These are phyloP conservation scores for Ichneumon xanthorius DNA, from an alignment of 2,888 invertebrate species.

Conservation along the genomic window DNA sequence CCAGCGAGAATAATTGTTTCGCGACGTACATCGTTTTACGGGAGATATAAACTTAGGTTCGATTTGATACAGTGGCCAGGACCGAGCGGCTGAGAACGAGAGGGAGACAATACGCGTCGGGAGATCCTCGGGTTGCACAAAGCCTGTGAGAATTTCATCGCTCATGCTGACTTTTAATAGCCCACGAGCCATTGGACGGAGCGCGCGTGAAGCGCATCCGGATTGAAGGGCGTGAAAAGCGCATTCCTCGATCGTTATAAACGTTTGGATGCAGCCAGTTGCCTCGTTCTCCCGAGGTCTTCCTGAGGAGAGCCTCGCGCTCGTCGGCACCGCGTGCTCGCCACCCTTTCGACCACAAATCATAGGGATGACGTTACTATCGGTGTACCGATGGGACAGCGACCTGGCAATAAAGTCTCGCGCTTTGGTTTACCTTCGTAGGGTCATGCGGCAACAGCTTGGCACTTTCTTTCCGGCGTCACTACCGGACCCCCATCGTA, in stretches of 20 bases:
- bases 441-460: conserved; percentile 57
- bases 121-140: conserved; percentile 48
- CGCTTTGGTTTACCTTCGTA: conserved; percentile 68
- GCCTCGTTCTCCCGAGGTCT: conserved; percentile 29
- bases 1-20: conserved; percentile 64
- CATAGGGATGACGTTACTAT: conserved; percentile 79
- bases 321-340: conserved; percentile 68
- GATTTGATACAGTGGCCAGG: conserved; percentile 65
- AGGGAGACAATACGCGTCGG: conserved; percentile 40
- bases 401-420: conserved; percentile 74
- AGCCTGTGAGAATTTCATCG: conserved; percentile 47
- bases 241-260: conserved; percentile 78
- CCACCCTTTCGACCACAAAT: conserved; percentile 77
- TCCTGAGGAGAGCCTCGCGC: conserved; percentile 51
- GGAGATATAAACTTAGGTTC: conserved; percentile 53
- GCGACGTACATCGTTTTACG: conserved; percentile 53
- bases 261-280: conserved; percentile 62
- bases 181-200: conserved; percentile 32
- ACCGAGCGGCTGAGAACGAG: conserved; percentile 31
- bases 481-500: conserved; percentile 2
- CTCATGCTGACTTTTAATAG: conserved; percentile 56
- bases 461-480: conserved; percentile 37
- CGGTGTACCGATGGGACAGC: conserved; percentile 74
- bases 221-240: conserved; percentile 81
- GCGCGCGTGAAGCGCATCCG: conserved; percentile 68